Evolutionary conservation across 2,888 invertebrate genomes (phyloP).

Genomic region (Meliscaeva auricollis): DNA sequence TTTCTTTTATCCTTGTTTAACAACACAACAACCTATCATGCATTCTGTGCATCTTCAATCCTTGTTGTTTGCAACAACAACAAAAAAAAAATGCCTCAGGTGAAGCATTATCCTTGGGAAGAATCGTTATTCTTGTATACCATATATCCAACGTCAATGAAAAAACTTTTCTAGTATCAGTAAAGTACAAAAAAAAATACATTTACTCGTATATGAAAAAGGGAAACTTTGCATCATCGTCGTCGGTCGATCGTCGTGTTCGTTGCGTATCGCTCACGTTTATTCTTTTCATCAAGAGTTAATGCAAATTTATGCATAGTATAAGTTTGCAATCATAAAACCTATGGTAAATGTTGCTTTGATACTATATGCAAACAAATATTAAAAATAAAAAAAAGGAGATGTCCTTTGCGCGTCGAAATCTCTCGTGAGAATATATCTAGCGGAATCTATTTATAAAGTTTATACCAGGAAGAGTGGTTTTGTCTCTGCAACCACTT

Average conservation of each 20-base stretch:
- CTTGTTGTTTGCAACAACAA: slow-evolving; percentile 6
- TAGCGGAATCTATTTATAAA: slow-evolving; percentile 39
- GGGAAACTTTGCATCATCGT: slow-evolving; percentile 42
- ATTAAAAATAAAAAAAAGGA: slow-evolving; percentile 3
- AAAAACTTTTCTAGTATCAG: slow-evolving; percentile 29
- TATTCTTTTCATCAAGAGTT: slow-evolving; percentile 46
- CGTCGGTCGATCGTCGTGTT: neutral
- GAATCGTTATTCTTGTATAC: slow-evolving; percentile 30
- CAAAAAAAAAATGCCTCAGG: slow-evolving; percentile 42
- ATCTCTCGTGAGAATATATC: slow-evolving; percentile 9
- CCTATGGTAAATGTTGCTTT: slow-evolving; percentile 53
- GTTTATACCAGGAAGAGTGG: slow-evolving; percentile 20
- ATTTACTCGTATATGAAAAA: neutral
- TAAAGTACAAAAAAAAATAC: slow-evolving; percentile 5
- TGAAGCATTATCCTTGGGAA: slow-evolving; percentile 59
- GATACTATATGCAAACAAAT: slow-evolving; percentile 30
- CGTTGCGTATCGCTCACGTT: neutral
- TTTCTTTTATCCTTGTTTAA: slow-evolving; percentile 25
- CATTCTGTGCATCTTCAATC: slow-evolving; percentile 26
- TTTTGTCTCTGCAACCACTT: slow-evolving; percentile 48
- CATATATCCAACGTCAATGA: slow-evolving; percentile 1
- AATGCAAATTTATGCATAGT: slow-evolving; percentile 74
- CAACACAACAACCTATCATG: slow-evolving; percentile 56
- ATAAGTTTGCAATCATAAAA: slow-evolving; percentile 67
- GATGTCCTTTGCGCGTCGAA: slow-evolving; percentile 30